Base-by-base conservation (phyloP, 2,888 invertebrate genomes). In the Caenorhabditis sp. region DNA sequence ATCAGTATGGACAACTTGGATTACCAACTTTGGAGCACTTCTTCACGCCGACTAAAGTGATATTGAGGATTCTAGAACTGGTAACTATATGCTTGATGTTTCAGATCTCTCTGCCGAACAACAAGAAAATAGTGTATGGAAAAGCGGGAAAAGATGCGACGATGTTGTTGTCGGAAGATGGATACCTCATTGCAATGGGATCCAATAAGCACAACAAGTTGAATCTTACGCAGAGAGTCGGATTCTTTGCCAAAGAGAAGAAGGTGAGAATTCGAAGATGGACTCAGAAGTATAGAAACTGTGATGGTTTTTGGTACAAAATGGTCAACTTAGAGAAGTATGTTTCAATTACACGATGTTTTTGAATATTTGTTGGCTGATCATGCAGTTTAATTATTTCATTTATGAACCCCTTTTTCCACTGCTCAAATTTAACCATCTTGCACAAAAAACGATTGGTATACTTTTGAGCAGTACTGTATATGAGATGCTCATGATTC, bases 201-300 rank as follows among this genome's bases (percentile, higher is more conserved):
- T 94, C 93, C 82, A 94, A 94, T 89, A 93, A 93, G 59, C 93
- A 94, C 91, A 95, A 95, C 90, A 95, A 95, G 90, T 93, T 95
- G 49, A 95, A 95, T 31, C 93, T 95, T 35, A 93, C 94, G 86
- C 92, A 93, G 82, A 89, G 94, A 70, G 92, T 92, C 79, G 93
- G 94, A 1, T 93, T 94, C 85, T 93, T 94, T 70, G 92, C 93
- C 89, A 93, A 94, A 68, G 93, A 91, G 61, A 74, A 80, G 35
- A 80, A 76, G 59, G 76, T 63, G 38, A 49, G 51, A 16, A 35
- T 19, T 19, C 4, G n/a, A n/a, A n/a, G n/a, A n/a, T n/a, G n/a
- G n/a, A n/a, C n/a, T n/a, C n/a, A n/a, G n/a, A n/a, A n/a, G n/a
- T n/a, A n/a, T n/a, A n/a, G n/a, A n/a, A n/a, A n/a, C n/a, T n/a